Base-by-base conservation (phyloP, 2,113 vertebrate species). In the Spilogale gracilis region DNA sequence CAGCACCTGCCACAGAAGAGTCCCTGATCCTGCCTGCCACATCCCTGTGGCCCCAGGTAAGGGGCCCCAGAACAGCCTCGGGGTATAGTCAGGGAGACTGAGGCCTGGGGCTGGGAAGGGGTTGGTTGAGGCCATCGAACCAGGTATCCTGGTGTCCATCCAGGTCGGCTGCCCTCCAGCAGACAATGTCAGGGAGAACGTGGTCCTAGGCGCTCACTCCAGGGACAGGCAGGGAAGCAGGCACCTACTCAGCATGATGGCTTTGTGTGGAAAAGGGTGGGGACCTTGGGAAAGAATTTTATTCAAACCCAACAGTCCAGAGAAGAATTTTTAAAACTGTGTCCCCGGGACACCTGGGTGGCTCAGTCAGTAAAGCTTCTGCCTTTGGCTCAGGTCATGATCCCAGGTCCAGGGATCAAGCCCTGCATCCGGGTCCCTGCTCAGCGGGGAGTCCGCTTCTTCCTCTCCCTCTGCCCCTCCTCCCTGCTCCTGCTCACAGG, bases 11-110 rank as follows among this genome's bases (percentile, higher is more conserved):
- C 94, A 99, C 98, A 0, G 99, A 99, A 97, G 99, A 99, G 97
- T 99, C 99, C 97, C 99, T 99, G 92, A 98, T 99, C 63, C 98
- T 99, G 96, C 98, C 99, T 32, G 98, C 99, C 69, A 99, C 99
- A n/a, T 99, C 99, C 85, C 99, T 99, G 95, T 98, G 98, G 97
- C 98, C 99, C 82, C 99, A 99, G 99, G 99, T 99, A 99, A 98
- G 98, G 95, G 89, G 25, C 4, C 25, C 82, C 54, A 43, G 48
- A 9, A 9, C 1, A 32, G 67, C 74, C 20, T 85, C 5, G 0
- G 38, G 17, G 63, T 20, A 6, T 54, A 8, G 32, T 25, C 27
- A n/a, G 93, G 79, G 91, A 94, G 3, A 38, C 65, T 5, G 85
- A 84, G 84, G 74, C 48, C 56, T 1, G 3, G 38, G 11, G 2